Evolutionary conservation across 2,888 invertebrate genomes (phyloP), one percentile per base, ranked within the genome.

Genomic region (Pediacus dermestoides): DNA sequence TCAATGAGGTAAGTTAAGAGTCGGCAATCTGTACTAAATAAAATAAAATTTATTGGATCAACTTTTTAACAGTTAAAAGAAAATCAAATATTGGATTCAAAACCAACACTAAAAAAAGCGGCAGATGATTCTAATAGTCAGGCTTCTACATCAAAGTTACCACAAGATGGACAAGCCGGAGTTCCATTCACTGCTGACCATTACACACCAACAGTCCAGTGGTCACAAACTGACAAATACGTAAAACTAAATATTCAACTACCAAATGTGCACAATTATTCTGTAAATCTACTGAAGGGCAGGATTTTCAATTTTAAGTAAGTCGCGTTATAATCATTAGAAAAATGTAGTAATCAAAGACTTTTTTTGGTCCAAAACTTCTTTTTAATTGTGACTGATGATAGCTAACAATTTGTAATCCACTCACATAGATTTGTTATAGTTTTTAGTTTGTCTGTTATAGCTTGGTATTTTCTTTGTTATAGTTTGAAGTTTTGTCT

Each of bases 181-280:
- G 11, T 9, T 25, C 12, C 12, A 13, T 13, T 8, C 7, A 11
- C 44, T 1, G 50, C 50, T 2, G 54, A 53, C 16, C 55, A 58
- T 47, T 50, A 34, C 2, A 64, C 65, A 2, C 68, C 68, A 1
- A 53, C 62, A n/a, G 51, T 67, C 7, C 43, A 48, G 15, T 68
- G 68, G 68, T 55, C 57, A 2, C 66, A 68, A 51, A 62, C 58
- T 1, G 50, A 59, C 4, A 39, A 44, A 1, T 25, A 30, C 2
- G 33, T 67, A 4, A 60, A 55, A 37, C 4, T 68, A 3, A 52
- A 44, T 23, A 63, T 68, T 18, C 48, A 54, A 39, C 25, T 68
- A 6, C 39, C 53, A 1, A 58, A 54, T 28, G 57, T 62, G 2
- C 15, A 49, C 9, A 42, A 58, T 2, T 64, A 57, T 34, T 46